phyloP scores from a whole-genome alignment of 1,140 invertebrate genomes.

The Octopus sinensis region DNA sequence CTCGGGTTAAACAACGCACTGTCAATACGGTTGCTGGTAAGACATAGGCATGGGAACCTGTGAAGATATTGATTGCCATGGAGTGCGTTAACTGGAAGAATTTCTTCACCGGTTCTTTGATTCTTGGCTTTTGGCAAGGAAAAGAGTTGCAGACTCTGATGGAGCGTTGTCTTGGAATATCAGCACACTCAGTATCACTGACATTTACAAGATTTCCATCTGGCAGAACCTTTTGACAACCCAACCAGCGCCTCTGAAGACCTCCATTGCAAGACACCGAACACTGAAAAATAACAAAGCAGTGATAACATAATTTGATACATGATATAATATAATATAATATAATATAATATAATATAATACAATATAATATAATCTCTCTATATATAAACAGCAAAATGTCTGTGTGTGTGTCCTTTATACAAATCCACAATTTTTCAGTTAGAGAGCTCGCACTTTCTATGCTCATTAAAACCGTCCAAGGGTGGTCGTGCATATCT shows the following conservation, averaged over 20 bases:
- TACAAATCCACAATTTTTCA: no score
- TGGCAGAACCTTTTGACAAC: conserved; percentile 72
- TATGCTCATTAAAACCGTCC: no score
- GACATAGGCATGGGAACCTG: conserved; percentile 35
- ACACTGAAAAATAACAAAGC: conserved; percentile 60
- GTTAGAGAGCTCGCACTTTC: no score
- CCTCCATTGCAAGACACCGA: conserved; percentile 69
- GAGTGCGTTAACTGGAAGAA: conserved; percentile 44
- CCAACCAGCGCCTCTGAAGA: conserved; percentile 65
- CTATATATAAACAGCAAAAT: no score
- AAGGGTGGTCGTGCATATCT: no score
- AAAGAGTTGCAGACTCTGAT: conserved; percentile 29
- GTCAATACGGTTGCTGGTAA: conserved; percentile 38
- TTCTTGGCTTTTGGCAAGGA: conserved; percentile 32
- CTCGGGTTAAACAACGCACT: conserved; percentile 36
- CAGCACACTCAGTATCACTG: conserved; percentile 29
- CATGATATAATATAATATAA: no score
- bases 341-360: no score
- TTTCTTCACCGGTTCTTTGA: conserved; percentile 28
- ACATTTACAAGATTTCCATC: conserved; percentile 29
- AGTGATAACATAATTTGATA: background rate
- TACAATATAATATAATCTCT: no score
- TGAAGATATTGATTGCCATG: conserved; percentile 29
- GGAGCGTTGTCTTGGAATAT: conserved; percentile 22
- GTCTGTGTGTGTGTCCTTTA: no score